Evolutionary conservation across 1,140 invertebrate genomes (phyloP), one percentile per base, ranked within the genome.

Genomic region (Lasaia peninsularis): DNA sequence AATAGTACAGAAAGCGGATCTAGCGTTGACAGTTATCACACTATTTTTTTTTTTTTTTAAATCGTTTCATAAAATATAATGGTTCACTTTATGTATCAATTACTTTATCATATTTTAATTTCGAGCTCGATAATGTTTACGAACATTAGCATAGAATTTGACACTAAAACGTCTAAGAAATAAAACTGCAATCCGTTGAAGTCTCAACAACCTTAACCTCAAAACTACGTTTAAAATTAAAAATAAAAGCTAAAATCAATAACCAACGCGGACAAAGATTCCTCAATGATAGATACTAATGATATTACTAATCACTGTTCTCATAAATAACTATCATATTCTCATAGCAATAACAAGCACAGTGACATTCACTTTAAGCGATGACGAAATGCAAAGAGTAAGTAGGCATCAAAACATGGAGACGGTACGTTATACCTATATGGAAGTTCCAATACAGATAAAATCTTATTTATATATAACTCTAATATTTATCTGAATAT

Each of bases 301-400:
- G 33, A 56, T 44, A 56, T 40, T 44, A 40, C 53, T 56, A 24
- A 56, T 58, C 52, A 53, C 51, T 49, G 49, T 56, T 60, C 53
- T 67, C 67, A 73, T 69, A 65, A 73, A 70, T 69, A 58, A 62
- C 56, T 58, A 52, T 63, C 62, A 71, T 69, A 71, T 65, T 69
- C 62, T 34, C 59, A 51, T 48, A 62, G 61, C 62, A 61, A 66
- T 75, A 73, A 75, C 71, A 67, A 70, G 71, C 65, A 64, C 57
- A 58, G 62, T 62, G 48, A 65, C 75, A 75, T 75, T 73, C 69
- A 73, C 62, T 53, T 49, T 50, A 60, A 35, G 53, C 37, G 50
- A 66, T 74, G 71, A 74, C 67, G 71, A 70, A 73, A 75, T 54
- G 55, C 44, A 71, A 65, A 69, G 71, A 74, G 65, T 63, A 56